These are phyloP conservation scores for Pollenia griseotomentosa DNA, from an alignment of 2,888 invertebrate genomes.

Conservation along the genomic window DNA sequence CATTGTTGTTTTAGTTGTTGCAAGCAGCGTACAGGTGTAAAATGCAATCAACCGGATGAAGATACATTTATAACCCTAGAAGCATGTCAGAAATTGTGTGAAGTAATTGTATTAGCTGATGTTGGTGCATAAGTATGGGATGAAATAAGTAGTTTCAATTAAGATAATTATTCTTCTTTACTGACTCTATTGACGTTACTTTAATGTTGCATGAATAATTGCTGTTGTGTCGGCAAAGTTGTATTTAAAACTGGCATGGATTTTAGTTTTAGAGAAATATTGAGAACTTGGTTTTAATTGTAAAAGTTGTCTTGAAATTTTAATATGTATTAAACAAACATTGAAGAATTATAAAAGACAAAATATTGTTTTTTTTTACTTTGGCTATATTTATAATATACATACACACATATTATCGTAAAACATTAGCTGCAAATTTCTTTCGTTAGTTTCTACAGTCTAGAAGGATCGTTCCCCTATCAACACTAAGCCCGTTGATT, in stretches of 20 bases:
- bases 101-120: slow-evolving; percentile 51
- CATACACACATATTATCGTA: too few species aligned
- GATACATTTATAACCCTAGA: slow-evolving; percentile 69
- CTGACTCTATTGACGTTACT: slow-evolving; percentile 4
- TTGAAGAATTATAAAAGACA: too few species aligned
- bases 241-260: neutral
- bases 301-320: too few species aligned
- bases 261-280: neutral
- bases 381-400: too few species aligned
- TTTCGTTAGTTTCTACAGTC: too few species aligned
- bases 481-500: too few species aligned
- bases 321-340: too few species aligned
- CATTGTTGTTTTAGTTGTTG: slow-evolving; percentile 77
- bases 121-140: slow-evolving; percentile 40
- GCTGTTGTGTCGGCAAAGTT: neutral
- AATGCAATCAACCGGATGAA: slow-evolving; percentile 78
- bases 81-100: slow-evolving; percentile 60
- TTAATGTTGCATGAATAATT: neutral
- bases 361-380: too few species aligned
- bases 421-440: too few species aligned
- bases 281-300: neutral
- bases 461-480: too few species aligned
- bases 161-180: slow-evolving; percentile 49
- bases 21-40: slow-evolving; percentile 81
- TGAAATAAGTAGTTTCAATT: slow-evolving; percentile 59